Evolutionary conservation across 64 coral and sea anemone genomes (phyloP).

Genomic region (Montipora sp.): DNA sequence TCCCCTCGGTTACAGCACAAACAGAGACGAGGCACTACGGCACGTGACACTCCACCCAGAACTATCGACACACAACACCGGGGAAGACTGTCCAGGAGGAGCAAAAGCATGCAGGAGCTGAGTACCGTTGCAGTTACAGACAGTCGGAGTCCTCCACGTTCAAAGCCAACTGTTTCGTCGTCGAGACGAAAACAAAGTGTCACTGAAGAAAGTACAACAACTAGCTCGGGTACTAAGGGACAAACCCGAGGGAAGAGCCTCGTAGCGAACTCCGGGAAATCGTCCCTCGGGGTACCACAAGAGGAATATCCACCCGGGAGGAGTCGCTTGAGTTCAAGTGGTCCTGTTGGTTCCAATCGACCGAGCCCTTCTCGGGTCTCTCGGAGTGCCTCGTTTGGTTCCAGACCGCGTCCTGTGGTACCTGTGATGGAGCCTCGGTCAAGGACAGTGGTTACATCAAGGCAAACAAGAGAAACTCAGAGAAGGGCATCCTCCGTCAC

Average conservation of each 20-base stretch:
- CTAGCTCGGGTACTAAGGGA: not conserved
- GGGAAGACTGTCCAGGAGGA: constrained; percentile 28
- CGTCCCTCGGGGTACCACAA: not conserved
- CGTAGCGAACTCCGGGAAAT: constrained; percentile 10
- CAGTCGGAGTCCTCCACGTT: constrained; percentile 9
- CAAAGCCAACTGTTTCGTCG: constrained; percentile 14
- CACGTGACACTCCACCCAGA: constrained; percentile 55
- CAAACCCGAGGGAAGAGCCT: constrained; percentile 5
- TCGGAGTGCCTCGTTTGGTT: constrained; percentile 83
- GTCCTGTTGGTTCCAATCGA: not conserved
- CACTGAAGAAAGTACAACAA: not conserved
- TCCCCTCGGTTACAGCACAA: not conserved
- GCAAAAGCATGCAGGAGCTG: constrained; percentile 69
- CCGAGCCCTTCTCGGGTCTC: constrained; percentile 18
- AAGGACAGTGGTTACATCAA: not conserved
- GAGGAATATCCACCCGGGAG: not conserved
- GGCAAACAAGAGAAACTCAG: constrained; percentile 5
- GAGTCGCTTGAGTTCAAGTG: constrained; percentile 43
- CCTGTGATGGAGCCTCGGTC: constrained; percentile 35
- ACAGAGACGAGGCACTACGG: constrained; percentile 22
- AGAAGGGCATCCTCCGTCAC: constrained; percentile 14
- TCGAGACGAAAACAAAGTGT: constrained; percentile 24
- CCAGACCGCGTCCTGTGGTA: constrained; percentile 30
- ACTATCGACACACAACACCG: constrained; percentile 58
- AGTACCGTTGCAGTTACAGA: not conserved